Conservation (phyloP, 2,888 invertebrate genomes). For the Agrochola lychnidis region DNA sequence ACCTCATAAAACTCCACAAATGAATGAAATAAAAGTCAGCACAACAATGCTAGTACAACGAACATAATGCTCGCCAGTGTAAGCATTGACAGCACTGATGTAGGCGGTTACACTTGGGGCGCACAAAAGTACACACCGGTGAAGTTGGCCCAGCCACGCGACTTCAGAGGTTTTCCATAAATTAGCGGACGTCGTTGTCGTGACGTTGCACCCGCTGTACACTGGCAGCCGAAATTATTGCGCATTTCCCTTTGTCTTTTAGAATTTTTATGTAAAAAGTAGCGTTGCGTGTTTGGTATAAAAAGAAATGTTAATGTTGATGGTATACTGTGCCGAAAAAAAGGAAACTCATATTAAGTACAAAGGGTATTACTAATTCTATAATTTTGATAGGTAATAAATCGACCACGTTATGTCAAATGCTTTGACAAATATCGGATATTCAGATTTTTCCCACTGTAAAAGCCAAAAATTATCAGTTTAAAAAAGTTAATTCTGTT, state of each 20-base stretch:
- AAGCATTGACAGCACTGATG: constrained; percentile 56
- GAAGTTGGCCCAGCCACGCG: constrained; percentile 64
- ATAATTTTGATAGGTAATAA: background rate
- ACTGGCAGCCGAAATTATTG: constrained; percentile 67
- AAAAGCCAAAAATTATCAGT: too few relatives aligned
- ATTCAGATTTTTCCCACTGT: background rate
- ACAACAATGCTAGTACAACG: constrained; percentile 29
- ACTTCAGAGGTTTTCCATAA: constrained; percentile 85
- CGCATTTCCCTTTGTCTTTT: constrained; percentile 22
- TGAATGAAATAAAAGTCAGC: background rate
- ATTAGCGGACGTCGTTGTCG: constrained; percentile 83
- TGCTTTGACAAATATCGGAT: background rate
- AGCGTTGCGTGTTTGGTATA: background rate
- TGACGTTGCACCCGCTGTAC: constrained; percentile 75
- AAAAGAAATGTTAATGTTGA: background rate
- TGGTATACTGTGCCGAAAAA: background rate
- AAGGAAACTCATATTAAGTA: background rate
- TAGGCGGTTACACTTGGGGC: constrained; percentile 63
- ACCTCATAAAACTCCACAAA: background rate
- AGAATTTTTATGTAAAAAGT: constrained; percentile 9
- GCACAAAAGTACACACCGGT: constrained; percentile 62
- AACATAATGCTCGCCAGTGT: constrained; percentile 48
- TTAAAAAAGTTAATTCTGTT: too few relatives aligned
- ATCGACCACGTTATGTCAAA: background rate
- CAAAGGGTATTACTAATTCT: too few relatives aligned